Conservation (phyloP, 2,888 invertebrate species). For the Chironomus tentans region DNA sequence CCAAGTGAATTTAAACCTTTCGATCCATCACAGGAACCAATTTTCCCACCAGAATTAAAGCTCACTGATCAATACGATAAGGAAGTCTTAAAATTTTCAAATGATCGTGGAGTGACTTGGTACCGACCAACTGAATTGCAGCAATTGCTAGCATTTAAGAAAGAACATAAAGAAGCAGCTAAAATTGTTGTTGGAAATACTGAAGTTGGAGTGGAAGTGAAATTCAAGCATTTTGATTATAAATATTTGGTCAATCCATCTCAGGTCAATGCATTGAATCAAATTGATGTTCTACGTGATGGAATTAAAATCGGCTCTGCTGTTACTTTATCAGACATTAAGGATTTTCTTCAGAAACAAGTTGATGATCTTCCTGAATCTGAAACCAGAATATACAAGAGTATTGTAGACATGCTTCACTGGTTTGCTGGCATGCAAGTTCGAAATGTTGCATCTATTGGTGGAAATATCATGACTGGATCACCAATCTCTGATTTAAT, state of each 20-base stretch:
- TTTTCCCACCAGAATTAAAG: conserved; percentile 82
- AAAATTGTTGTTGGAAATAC: conserved; percentile 86
- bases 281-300: conserved; percentile 45
- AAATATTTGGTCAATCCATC: conserved; percentile 68
- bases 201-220: conserved; percentile 84
- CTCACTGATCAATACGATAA: conserved; percentile 49
- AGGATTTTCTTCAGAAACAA: conserved; percentile 50
- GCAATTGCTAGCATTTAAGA: conserved; percentile 59
- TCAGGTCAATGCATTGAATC: conserved; percentile 57
- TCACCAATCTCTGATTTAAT: conserved; percentile 96
- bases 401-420: conserved; percentile 74
- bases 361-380: conserved; percentile 46
- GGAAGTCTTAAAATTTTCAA: conserved; percentile 50
- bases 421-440: conserved; percentile 96
- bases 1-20: conserved; percentile 58
- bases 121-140: conserved; percentile 60
- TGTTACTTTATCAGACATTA: conserved; percentile 65
- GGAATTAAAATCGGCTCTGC: conserved; percentile 70
- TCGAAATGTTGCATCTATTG: conserved; percentile 83
- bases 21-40: conserved; percentile 77
- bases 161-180: conserved; percentile 54
- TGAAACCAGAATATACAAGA: conserved; percentile 55
- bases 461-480: conserved; percentile 89
- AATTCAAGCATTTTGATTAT: conserved; percentile 74
- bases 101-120: conserved; percentile 56